Percentiles rank a stretch among this genome's conserved stretches.
Conservation (phyloP, 1,140 invertebrate genomes). For the Rhyacophila brunnea region DNA sequence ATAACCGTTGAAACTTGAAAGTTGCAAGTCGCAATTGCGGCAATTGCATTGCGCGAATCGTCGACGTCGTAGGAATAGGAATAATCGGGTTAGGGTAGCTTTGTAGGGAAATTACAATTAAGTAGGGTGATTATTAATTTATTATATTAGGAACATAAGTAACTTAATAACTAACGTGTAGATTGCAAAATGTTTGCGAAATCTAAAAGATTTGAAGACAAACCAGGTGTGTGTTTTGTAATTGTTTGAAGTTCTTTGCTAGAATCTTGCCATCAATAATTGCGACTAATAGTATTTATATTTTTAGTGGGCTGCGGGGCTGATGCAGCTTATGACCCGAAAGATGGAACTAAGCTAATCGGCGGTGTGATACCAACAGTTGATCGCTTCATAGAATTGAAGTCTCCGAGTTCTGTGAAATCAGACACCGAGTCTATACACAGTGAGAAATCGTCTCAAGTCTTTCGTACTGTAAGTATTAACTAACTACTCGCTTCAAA, state of each 20-base stretch:
- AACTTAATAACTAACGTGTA: too few relatives aligned
- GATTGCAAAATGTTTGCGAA: slow-evolving; percentile 25
- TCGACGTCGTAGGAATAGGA: too few relatives aligned
- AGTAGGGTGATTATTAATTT: not conserved
- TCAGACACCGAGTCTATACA: slow-evolving; percentile 29
- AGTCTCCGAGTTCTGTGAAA: slow-evolving; percentile 5
- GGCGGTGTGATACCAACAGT: slow-evolving; percentile 28
- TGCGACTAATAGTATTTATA: too few relatives aligned
- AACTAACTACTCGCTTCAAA: too few relatives aligned
- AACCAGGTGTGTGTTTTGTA: slow-evolving; percentile 17
- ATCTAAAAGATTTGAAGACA: slow-evolving; percentile 23
- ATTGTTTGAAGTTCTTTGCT: too few relatives aligned
- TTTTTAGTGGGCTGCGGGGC: slow-evolving; percentile 31
- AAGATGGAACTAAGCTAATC: slow-evolving; percentile 12
- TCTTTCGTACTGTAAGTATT: slow-evolving; percentile 26
- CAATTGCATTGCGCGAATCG: not conserved
- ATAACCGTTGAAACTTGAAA: too few relatives aligned
- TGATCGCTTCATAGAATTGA: slow-evolving; percentile 13
- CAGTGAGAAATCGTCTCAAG: slow-evolving; percentile 24
- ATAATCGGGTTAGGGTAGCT: not conserved
- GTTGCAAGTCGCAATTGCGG: not conserved
- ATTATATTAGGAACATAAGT: not conserved
- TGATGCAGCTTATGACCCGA: slow-evolving; percentile 26
- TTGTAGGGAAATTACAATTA: not conserved
- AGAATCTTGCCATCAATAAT: too few relatives aligned